A percentile compares a stretch with the other conserved stretches of the same genome.
Conservation (phyloP, 37 sponge, comb jelly and placozoan genomes). For the Lycopodina hypogea region DNA sequence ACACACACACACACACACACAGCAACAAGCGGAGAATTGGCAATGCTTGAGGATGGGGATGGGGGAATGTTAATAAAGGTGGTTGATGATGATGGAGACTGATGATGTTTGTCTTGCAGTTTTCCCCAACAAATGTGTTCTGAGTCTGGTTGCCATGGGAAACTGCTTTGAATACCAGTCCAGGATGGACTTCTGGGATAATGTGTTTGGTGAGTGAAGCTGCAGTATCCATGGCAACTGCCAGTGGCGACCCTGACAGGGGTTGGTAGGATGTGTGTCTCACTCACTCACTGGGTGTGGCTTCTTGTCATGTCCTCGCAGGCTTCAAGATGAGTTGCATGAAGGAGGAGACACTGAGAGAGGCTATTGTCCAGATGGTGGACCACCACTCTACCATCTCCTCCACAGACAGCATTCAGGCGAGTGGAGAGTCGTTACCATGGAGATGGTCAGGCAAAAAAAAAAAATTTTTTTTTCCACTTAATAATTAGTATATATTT, state of each 20-base stretch:
- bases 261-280: neutral
- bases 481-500: too few species aligned
- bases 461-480: too few species aligned
- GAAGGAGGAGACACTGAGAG: slow-evolving; percentile 49
- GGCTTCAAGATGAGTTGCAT: slow-evolving; percentile 83
- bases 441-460: too few species aligned
- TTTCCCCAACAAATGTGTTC: slow-evolving; percentile 62
- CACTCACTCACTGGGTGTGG: neutral
- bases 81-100: too few species aligned
- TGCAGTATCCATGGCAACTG: neutral
- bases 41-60: too few species aligned
- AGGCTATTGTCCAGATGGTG: slow-evolving; percentile 44
- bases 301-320: neutral
- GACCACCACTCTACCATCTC: slow-evolving; percentile 41
- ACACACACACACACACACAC: too few species aligned
- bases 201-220: slow-evolving; percentile 63
- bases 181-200: slow-evolving; percentile 69
- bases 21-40: too few species aligned
- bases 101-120: slow-evolving; percentile 37
- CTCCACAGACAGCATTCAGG: slow-evolving; percentile 57
- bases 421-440: too few species aligned
- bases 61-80: too few species aligned
- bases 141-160: slow-evolving; percentile 69
- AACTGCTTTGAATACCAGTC: slow-evolving; percentile 24
- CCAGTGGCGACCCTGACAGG: neutral